These are phyloP conservation scores for Hetaerina americana DNA, from an alignment of 1,140 invertebrate species.

Conservation along the genomic window DNA sequence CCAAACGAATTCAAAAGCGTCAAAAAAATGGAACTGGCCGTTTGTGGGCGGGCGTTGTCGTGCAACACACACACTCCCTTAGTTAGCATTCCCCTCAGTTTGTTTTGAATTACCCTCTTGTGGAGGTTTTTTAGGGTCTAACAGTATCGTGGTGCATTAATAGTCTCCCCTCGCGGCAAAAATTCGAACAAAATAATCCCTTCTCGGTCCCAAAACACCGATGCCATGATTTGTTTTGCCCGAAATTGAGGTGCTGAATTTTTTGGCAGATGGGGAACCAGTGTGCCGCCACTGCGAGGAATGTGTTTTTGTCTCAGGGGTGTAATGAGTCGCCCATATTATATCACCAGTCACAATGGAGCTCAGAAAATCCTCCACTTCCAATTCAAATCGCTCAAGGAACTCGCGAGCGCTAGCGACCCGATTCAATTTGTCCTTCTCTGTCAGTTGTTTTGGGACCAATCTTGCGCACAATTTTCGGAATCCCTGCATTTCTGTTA, in stretches of 20 bases:
- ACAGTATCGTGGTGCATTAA: background rate
- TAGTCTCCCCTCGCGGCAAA: background rate
- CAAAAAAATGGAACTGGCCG: background rate
- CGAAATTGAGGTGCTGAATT: background rate
- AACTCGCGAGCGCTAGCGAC: too few relatives aligned
- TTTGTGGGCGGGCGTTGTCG: constrained; percentile 26
- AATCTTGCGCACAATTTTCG: too few relatives aligned
- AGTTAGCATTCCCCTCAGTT: constrained; percentile 15
- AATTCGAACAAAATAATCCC: background rate
- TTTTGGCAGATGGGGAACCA: background rate
- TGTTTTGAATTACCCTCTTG: constrained; percentile 14
- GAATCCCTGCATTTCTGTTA: too few relatives aligned
- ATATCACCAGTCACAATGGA: background rate
- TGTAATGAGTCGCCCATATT: background rate
- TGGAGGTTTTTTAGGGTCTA: constrained; percentile 5
- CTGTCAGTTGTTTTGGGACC: too few relatives aligned
- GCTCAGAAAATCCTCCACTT: background rate
- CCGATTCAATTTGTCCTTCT: too few relatives aligned
- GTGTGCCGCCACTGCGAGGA: background rate
- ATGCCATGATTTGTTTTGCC: background rate
- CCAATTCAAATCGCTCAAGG: too few relatives aligned
- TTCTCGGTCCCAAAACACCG: background rate
- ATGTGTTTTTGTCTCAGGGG: constrained; percentile 1
- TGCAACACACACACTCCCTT: constrained; percentile 19
- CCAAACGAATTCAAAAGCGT: background rate